A percentile compares a stretch with the other conserved stretches of the same genome.
phyloP scores from a whole-genome alignment of 2,113 vertebrate genomes.

The Pituophis catenifer region DNA sequence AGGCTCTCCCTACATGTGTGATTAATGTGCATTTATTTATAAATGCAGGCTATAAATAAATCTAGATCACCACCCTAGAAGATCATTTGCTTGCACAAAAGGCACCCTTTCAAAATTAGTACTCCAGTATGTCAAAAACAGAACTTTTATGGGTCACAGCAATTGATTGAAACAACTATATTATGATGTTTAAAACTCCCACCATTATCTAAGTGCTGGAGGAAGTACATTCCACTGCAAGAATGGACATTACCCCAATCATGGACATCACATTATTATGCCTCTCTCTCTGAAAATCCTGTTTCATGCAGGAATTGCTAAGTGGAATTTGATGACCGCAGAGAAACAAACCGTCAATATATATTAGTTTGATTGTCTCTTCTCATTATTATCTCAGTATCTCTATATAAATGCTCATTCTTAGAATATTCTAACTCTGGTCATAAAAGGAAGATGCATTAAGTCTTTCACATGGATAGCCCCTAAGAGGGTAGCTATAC shows the following conservation, averaged over 20 bases:
- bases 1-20: not conserved
- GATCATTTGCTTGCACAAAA: not conserved
- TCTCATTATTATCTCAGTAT: slow-evolving; percentile 1
- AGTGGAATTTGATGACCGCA: slow-evolving; percentile 2
- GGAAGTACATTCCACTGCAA: not conserved
- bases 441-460: not conserved
- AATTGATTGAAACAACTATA: not conserved
- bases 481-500: not conserved
- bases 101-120: not conserved
- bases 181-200: not conserved
- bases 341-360: slow-evolving; percentile 1
- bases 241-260: not conserved
- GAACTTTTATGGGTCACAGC: not conserved
- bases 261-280: not conserved
- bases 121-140: not conserved
- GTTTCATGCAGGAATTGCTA: slow-evolving; percentile 31
- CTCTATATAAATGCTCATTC: not conserved
- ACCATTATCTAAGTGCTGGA: not conserved
- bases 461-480: not conserved
- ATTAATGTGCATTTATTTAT: not conserved
- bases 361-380: slow-evolving; percentile 13
- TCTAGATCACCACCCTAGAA: not conserved
- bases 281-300: slow-evolving; percentile 15
- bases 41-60: not conserved
- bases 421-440: not conserved